Base-by-base conservation (phyloP, 2,797 vertebrate genomes). In the Micromesistius poutassou region DNA sequence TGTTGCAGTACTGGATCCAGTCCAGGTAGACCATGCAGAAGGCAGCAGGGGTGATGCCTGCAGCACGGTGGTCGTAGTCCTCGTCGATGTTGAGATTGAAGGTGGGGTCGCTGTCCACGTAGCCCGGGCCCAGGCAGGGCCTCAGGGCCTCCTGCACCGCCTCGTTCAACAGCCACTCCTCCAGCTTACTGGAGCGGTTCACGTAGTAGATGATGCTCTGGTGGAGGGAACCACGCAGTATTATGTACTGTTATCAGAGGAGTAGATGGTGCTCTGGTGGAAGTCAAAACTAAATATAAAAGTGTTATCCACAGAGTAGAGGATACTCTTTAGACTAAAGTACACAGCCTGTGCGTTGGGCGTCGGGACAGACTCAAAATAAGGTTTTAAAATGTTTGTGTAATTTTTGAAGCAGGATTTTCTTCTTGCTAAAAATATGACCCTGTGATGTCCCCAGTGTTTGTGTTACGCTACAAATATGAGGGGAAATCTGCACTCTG, bases 21-120 rank as follows among this genome's bases (percentile, higher is more conserved):
- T 94, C 96, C 87, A 98, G 93, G 89, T 99, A 98, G 82, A 97
- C 94, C 82, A 95, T 93, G 89, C 98, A 99, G 93, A 99, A 99
- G 78, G 97, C 98, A 82, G 98, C 95, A 76, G 94, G 94, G 0
- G 98, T 99, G 84, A 99, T 96, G 82, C 98, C 97, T 0, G 97
- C 96, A 72, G 98, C 92, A 13, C 97, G 94, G 80, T 98, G 97
- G 87, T 99, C 97, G 72, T 99, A 99, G 91, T 99, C 98, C 88
- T 99, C 97, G 31, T 99, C 98, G 28, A 99, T 98, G 91, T 99
- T 99, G 74, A 98, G 95, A 90, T 98, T 99, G 91, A 99, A 99
- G 1, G 97, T 99, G 25, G 98, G 98, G 90, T 99, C 98, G 31
- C 98, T 95, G 83, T 99, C 98, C 25, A 99, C 98, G 0, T 99